phyloP scores from a whole-genome alignment of 2,797 vertebrate species.

The Neoniphon sammara region DNA sequence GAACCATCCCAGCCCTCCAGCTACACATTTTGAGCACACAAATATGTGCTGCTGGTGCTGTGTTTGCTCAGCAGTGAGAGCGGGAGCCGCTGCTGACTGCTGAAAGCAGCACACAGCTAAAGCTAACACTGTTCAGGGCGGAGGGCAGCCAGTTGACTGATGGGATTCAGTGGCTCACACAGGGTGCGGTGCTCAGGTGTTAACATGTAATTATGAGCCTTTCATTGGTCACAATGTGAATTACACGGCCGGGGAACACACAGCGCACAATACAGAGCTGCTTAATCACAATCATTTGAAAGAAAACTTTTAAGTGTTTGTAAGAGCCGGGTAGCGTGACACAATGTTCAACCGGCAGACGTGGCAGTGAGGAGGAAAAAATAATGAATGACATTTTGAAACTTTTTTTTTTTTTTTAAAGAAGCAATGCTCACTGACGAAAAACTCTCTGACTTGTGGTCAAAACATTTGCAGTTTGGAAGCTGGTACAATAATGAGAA shows the following conservation, averaged over 20 bases:
- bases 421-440: not conserved
- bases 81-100: constrained; percentile 63
- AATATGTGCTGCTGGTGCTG: constrained; percentile 68
- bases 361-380: constrained; percentile 16
- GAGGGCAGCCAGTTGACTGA: constrained; percentile 80
- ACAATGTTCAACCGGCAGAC: constrained; percentile 34
- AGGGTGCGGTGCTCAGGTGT: constrained; percentile 79
- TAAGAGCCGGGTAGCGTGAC: constrained; percentile 54
- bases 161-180: constrained; percentile 81
- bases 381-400: constrained; percentile 12
- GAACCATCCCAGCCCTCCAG: constrained; percentile 82
- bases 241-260: constrained; percentile 74
- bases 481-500: constrained; percentile 8
- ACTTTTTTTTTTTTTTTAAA: constrained; percentile 11
- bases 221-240: constrained; percentile 83
- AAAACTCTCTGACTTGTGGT: not conserved
- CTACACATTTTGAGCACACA: constrained; percentile 79
- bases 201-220: constrained; percentile 85
- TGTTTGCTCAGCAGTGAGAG: constrained; percentile 78
- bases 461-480: not conserved
- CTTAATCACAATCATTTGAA: constrained; percentile 67
- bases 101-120: constrained; percentile 63
- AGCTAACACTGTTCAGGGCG: constrained; percentile 73
- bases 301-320: constrained; percentile 60
- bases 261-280: constrained; percentile 62